Base-by-base conservation (phyloP, 2,797 vertebrate genomes). In the Carcharodon carcharias region DNA sequence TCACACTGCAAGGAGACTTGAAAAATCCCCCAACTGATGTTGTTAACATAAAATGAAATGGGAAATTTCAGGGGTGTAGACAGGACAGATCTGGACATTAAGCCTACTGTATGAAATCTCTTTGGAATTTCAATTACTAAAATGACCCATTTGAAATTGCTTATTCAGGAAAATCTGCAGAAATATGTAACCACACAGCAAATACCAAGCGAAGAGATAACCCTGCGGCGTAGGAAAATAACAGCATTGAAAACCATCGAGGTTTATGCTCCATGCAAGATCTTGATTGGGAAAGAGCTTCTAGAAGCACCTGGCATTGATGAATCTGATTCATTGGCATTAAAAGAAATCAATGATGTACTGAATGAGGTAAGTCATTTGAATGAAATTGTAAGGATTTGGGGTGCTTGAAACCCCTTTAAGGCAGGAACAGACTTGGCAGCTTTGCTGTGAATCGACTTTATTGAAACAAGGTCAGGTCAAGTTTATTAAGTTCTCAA, bases 221-320 rank as follows among this genome's bases (percentile, higher is more conserved):
- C 11, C 2, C 73, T n/a, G 73, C 73, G n/a, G 73, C n/a, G n/a
- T 77, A 96, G 7, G 31, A 93, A 73, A 61, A 96, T 96, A 21
- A 88, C 96, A 12, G 96, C 96, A 40, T 88, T 96, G 8, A 96
- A 96, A 58, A 45, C 88, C 56, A 87, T 96, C 91, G 94, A 95
- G 12, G 82, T 96, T 31, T 96, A 96, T 96, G n/a, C 96, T 45
- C 96, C 96, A 56, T 92, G 95, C 95, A 96, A 96, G 96, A 94
- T 96, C 56, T 77, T 96, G 87, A 28, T 88, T 96, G 96, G 96
- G 26, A 96, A 96, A 67, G 96, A 96, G 67, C 58, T 96, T 54
- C 61, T 96, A 89, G 96, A 96, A 85, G 96, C 96, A 87, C 96
- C 96, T 54, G 96, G 96, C 58, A 91, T 88, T n/a, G 96, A 96